These are phyloP conservation scores for Phoeniculus purpureus DNA, from an alignment of 2,797 vertebrate species.

Conservation along the genomic window DNA sequence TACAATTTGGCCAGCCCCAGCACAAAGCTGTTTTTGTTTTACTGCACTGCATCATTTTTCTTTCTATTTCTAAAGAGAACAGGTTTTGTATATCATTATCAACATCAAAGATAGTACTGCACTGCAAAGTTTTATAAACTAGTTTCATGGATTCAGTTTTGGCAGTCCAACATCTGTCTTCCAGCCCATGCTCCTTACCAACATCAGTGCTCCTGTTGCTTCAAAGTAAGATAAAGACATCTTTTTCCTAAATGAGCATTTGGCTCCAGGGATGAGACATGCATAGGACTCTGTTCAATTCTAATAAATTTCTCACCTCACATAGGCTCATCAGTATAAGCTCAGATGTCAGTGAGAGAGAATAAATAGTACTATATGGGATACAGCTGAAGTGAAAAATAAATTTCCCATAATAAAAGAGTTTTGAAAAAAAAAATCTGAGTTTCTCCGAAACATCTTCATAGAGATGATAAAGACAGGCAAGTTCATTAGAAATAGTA, in stretches of 20 bases:
- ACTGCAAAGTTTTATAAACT: slow-evolving; percentile 28
- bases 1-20: slow-evolving; percentile 59
- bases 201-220: slow-evolving; percentile 14
- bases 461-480: not conserved
- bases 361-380: not conserved
- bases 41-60: not conserved
- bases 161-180: slow-evolving; percentile 33
- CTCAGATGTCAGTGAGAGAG: not conserved
- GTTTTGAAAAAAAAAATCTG: not conserved
- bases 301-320: slow-evolving; percentile 44
- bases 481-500: not conserved
- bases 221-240: slow-evolving; percentile 57
- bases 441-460: not conserved
- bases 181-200: not conserved
- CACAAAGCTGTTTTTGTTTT: not conserved
- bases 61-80: slow-evolving; percentile 52
- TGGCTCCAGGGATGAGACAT: slow-evolving; percentile 27
- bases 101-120: not conserved
- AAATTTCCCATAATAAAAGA: not conserved
- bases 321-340: slow-evolving; percentile 26
- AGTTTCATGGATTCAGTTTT: slow-evolving; percentile 28
- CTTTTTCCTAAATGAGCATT: slow-evolving; percentile 8
- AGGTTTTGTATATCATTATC: not conserved
- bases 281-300: slow-evolving; percentile 35
- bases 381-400: not conserved